Percentiles rank a stretch among this genome's conserved stretches.
Conservation (phyloP, 2,797 vertebrate species). For the Darevskia nairensis region DNA sequence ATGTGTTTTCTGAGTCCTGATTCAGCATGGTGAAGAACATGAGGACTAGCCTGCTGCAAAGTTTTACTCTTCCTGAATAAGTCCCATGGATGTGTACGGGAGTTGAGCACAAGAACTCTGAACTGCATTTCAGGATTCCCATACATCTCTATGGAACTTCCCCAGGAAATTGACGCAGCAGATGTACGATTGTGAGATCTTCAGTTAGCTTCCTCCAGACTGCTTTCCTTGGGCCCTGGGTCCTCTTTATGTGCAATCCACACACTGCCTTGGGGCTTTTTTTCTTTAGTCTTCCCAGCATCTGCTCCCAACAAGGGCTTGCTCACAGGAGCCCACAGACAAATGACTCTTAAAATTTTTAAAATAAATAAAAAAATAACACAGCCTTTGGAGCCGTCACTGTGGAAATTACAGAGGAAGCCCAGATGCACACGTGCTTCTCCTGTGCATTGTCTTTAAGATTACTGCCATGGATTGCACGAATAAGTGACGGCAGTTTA, state of each 20-base stretch:
- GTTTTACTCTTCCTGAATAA: neutral
- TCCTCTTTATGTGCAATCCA: neutral
- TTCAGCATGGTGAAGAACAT: slow-evolving; percentile 52
- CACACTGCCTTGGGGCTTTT: neutral
- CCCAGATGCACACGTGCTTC: neutral
- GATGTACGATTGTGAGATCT: neutral
- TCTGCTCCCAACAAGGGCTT: neutral
- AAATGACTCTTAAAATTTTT: neutral
- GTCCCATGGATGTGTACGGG: neutral
- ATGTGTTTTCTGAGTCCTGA: slow-evolving; percentile 33
- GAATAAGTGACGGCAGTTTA: neutral
- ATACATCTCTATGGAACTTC: neutral
- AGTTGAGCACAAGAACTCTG: neutral
- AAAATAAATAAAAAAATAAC: neutral
- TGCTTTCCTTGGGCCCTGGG: neutral
- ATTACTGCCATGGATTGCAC: neutral
- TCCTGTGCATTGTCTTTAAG: neutral
- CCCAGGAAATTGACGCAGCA: slow-evolving; percentile 5
- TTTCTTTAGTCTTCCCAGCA: neutral
- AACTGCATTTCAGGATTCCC: neutral
- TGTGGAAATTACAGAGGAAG: neutral
- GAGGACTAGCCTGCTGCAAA: slow-evolving; percentile 22
- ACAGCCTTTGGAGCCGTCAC: neutral
- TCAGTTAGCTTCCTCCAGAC: neutral
- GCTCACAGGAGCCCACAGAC: neutral